A percentile compares a stretch with the other conserved stretches of the same genome.
phyloP scores from a whole-genome alignment of 2,797 vertebrate genomes.

The Lateolabrax maculatus region DNA sequence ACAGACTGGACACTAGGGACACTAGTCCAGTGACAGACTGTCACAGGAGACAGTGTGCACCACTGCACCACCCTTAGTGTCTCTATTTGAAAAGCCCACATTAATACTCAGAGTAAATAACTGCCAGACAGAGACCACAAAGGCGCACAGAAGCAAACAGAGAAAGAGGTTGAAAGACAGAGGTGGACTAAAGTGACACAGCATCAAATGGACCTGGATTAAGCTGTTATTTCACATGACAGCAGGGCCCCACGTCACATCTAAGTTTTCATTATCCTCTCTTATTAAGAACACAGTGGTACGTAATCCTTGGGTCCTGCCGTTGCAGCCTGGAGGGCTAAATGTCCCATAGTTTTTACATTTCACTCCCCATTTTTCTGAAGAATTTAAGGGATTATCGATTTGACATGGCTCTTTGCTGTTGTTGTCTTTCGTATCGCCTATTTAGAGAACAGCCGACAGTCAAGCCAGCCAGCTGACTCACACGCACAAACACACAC shows the following conservation, averaged over 20 bases:
- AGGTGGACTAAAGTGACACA: conserved; percentile 38
- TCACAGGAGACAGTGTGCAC: too few species aligned
- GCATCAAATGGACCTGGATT: conserved; percentile 72
- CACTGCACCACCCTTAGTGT: conserved; percentile 3
- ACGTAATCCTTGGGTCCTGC: conserved; percentile 71
- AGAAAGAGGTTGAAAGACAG: conserved; percentile 37
- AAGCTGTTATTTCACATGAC: conserved; percentile 74
- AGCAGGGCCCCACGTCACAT: conserved; percentile 60
- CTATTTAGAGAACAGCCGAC: conserved; percentile 65
- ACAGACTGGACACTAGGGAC: too few species aligned
- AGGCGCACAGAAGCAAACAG: conserved; percentile 1
- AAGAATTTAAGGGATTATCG: conserved; percentile 79
- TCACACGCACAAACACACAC: conserved; percentile 20
- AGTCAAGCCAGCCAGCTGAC: conserved; percentile 55
- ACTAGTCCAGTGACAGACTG: too few species aligned
- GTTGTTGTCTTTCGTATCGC: conserved; percentile 59
- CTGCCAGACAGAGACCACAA: conserved; percentile 16
- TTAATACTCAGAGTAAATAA: conserved; percentile 65
- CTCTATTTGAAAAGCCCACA: conserved; percentile 36
- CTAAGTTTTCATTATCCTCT: conserved; percentile 73
- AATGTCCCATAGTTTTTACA: conserved; percentile 72
- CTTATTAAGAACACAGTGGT: conserved; percentile 76
- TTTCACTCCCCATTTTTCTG: conserved; percentile 57
- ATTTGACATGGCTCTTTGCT: conserved; percentile 78
- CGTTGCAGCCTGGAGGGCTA: conserved; percentile 55